A percentile compares a stretch with the other conserved stretches of the same genome.
Evolutionary conservation across 2,113 vertebrate species (phyloP).

Genomic region (Oryzias javanicus): DNA sequence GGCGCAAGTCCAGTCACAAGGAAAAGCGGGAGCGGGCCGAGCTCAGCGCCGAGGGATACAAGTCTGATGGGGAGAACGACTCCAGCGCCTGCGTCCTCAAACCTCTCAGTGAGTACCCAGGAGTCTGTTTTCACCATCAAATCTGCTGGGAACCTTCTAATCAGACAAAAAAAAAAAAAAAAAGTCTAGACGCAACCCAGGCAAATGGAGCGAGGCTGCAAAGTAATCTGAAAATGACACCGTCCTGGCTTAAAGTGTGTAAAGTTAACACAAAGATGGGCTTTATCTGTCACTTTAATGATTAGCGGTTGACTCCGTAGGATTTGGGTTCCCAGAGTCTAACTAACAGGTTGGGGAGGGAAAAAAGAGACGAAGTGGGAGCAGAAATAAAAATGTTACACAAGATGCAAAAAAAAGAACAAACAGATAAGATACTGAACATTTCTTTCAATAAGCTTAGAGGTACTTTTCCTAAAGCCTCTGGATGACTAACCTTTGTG

Average conservation of each 20-base stretch:
- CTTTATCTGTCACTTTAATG: conserved; percentile 21
- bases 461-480: too few relatives aligned
- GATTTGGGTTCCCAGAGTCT: conserved; percentile 28
- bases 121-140: too few relatives aligned
- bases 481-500: not conserved
- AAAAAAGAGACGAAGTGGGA: not conserved
- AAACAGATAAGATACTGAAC: too few relatives aligned
- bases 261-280: conserved; percentile 36
- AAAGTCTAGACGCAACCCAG: conserved; percentile 13
- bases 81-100: conserved; percentile 83
- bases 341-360: not conserved
- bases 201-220: conserved; percentile 3
- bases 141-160: not conserved
- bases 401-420: not conserved
- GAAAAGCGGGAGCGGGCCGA: conserved; percentile 86
- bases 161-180: too few relatives aligned
- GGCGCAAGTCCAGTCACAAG: conserved; percentile 86
- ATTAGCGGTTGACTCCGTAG: conserved; percentile 23
- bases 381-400: not conserved
- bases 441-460: too few relatives aligned
- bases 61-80: conserved; percentile 89
- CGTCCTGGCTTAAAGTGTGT: conserved; percentile 29
- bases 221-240: conserved; percentile 63
- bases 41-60: conserved; percentile 83
- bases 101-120: conserved; percentile 88